These are phyloP conservation scores for Actenoides lindsayi DNA, from an alignment of 2,113 vertebrate species.

Conservation along the genomic window DNA sequence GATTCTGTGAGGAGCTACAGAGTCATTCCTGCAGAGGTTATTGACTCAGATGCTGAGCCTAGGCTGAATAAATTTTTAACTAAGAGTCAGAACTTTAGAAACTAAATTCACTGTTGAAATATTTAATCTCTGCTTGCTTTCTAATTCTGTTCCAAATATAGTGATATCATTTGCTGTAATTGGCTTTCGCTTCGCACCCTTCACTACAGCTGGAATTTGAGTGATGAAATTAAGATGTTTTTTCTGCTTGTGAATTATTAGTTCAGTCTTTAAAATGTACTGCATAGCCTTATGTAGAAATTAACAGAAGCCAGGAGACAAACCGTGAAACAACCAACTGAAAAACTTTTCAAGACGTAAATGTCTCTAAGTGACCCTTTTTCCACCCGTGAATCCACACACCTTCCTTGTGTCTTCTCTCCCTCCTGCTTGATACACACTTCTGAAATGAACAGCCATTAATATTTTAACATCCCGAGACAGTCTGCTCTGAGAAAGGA, in stretches of 20 bases:
- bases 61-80: neutral
- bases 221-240: neutral
- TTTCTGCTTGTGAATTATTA: neutral
- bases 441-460: neutral
- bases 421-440: neutral
- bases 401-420: neutral
- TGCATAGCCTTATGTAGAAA: neutral
- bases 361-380: accelerated
- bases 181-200: neutral
- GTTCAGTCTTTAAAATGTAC: neutral
- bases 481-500: neutral
- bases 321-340: neutral
- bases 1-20: neutral
- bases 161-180: accelerated
- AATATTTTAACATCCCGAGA: neutral
- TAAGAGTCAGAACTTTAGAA: neutral
- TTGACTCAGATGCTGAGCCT: neutral
- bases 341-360: neutral
- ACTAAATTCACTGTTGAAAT: neutral
- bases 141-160: neutral
- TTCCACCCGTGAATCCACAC: neutral
- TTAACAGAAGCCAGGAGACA: neutral
- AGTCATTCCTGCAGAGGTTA: neutral
- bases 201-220: neutral
- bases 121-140: neutral